Percentiles rank a stretch among this genome's conserved stretches.
Conservation (phyloP, 2,113 vertebrate genomes). For the Passer domesticus region DNA sequence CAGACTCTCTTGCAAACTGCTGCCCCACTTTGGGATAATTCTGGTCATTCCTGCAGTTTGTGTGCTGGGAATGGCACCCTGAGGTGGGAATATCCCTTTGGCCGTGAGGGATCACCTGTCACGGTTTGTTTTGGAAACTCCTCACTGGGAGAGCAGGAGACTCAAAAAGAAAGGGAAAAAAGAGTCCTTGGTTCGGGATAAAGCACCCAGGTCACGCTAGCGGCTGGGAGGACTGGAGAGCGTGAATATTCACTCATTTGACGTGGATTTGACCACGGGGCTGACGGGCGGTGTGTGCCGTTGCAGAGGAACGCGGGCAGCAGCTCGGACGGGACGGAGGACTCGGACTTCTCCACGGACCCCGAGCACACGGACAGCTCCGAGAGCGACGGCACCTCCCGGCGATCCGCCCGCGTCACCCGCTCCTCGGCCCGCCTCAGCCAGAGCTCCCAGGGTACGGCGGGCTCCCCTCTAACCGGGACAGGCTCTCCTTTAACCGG, state of each 20-base stretch:
- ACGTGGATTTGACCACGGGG: fast-evolving
- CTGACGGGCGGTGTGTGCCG: not conserved
- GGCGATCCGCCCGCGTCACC: constrained; percentile 89
- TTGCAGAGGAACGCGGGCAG: constrained; percentile 93
- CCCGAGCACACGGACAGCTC: constrained; percentile 97
- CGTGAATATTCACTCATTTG: fast-evolving
- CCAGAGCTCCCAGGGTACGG: constrained; percentile 94
- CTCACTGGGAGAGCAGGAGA: not conserved
- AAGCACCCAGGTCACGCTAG: not conserved
- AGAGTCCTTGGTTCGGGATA: fast-evolving
- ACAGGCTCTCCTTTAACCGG: fast-evolving
- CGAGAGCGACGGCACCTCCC: constrained; percentile 88
- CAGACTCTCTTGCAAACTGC: fast-evolving
- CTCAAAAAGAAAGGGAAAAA: fast-evolving
- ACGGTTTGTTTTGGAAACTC: fast-evolving
- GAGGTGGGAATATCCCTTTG: not conserved
- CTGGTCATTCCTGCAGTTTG: fast-evolving
- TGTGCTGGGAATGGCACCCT: fast-evolving
- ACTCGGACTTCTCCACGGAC: constrained; percentile 96
- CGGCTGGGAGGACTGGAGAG: fast-evolving
- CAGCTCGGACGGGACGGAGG: constrained; percentile 95
- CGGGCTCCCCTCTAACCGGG: fast-evolving
- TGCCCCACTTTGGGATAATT: too few relatives aligned
- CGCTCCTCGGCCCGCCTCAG: constrained; percentile 94
- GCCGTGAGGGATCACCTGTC: fast-evolving